These are phyloP conservation scores for Poeciliopsis gracilis DNA, from an alignment of 2,797 vertebrate species.

Conservation along the genomic window DNA sequence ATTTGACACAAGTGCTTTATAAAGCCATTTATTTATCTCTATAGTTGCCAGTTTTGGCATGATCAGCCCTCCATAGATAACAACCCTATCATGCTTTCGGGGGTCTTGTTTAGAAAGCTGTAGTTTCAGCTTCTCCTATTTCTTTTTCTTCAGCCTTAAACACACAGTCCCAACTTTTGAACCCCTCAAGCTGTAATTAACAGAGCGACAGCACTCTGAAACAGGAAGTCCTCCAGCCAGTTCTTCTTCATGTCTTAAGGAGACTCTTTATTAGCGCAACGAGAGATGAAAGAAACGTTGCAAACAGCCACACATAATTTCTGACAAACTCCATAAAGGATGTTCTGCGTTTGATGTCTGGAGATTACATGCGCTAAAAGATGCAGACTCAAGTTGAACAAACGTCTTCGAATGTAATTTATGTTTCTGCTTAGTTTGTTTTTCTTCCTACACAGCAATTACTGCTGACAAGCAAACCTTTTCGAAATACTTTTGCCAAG, in stretches of 20 bases:
- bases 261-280: neutral
- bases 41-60: neutral
- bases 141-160: neutral
- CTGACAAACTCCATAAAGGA: constrained; percentile 15
- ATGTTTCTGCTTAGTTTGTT: constrained; percentile 23
- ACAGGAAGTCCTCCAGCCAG: constrained; percentile 41
- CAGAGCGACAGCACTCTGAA: constrained; percentile 20
- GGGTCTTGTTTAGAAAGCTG: neutral
- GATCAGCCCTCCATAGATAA: neutral
- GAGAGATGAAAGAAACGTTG: constrained; percentile 42
- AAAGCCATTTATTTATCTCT: neutral
- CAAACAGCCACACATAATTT: constrained; percentile 24
- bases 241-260: constrained; percentile 26
- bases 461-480: neutral
- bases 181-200: constrained; percentile 52
- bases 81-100: neutral
- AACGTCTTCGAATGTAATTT: neutral
- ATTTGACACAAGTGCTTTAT: neutral
- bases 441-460: neutral
- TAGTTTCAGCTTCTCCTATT: neutral
- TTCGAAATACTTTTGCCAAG: neutral
- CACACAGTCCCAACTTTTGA: constrained; percentile 26
- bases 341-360: constrained; percentile 37
- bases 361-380: constrained; percentile 45
- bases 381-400: constrained; percentile 23